A percentile compares a stretch with the other conserved stretches of the same genome.
phyloP scores from a whole-genome alignment of 35 echinoderm and acorn worm genomes.

The Diadema setosum region DNA sequence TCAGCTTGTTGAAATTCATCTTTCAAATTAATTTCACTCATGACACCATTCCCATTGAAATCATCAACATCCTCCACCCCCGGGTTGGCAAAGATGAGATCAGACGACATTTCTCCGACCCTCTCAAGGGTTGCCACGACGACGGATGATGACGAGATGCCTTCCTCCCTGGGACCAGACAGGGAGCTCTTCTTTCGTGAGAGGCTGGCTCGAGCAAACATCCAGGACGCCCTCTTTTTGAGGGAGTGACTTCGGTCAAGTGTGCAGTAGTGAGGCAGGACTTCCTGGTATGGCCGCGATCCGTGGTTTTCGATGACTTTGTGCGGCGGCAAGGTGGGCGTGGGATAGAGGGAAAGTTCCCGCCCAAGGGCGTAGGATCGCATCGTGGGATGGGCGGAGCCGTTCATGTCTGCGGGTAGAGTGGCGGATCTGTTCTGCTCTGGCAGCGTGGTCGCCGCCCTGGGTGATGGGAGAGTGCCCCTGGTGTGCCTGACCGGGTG shows the following conservation, averaged over 20 bases:
- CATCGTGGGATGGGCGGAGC: neutral
- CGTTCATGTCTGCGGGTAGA: neutral
- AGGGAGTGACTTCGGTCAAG: neutral
- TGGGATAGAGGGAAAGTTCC: neutral
- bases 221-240: neutral
- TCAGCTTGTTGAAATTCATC: no score
- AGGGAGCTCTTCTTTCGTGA: neutral
- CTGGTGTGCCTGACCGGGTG: neutral
- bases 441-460: neutral
- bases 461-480: neutral
- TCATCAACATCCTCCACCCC: neutral
- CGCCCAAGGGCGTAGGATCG: neutral
- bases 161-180: neutral
- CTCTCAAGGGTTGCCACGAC: neutral
- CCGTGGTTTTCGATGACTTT: neutral
- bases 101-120: neutral
- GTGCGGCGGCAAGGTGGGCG: neutral
- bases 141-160: neutral
- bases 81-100: conserved; percentile 4
- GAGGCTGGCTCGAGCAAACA: neutral
- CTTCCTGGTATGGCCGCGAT: neutral
- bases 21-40: neutral
- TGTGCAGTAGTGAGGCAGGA: neutral
- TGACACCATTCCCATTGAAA: neutral
- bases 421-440: neutral